Evolutionary conservation across 1,140 invertebrate genomes (phyloP), one percentile per base, ranked within the genome.

Genomic region (Caenorhabditis briggsae): DNA sequence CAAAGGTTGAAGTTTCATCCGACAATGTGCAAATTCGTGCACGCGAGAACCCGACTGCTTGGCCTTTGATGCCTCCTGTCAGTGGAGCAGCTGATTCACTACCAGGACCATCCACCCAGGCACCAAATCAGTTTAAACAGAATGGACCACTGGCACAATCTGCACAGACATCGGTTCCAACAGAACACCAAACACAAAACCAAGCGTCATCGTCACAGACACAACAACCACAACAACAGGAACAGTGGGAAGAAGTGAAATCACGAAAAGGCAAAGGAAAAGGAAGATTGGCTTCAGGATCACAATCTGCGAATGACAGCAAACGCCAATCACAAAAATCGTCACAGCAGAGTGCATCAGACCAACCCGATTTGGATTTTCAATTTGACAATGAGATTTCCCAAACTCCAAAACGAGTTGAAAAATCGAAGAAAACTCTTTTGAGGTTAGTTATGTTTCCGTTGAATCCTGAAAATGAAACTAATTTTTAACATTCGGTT

Each of bases 311-410:
- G 18, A 70, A 78, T 53, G 70, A 78, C 12, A 78, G 12, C 11
- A 50, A 50, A 78, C 25, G 46, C 9, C 70, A 50, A 78, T 33
- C 43, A 78, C 46, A 50, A 46, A 78, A 53, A 78, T 8, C 43
- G 11, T 50, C 33, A 25, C 70, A 78, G n/a, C 70, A 78, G 23
- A n/a, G 43, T 78, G 43, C 33, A 82, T 50, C 88, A 41, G 70
- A 70, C 61, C 58, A 58, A 23, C 56, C 84, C 93, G 97, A 98
- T 92, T 93, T 98, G 85, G 96, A 97, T 93, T 98, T 99, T 93
- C 96, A 97, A 93, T 97, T 98, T 93, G 97, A 99, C 92, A 97
- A 98, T 93, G 97, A 99, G 92, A 86, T 83, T 56, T 74, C 84
- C 2, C 46, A 53, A n/a, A 85, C 84, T 53, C 84, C 84, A 8